phyloP scores from a whole-genome alignment of 2,113 vertebrate genomes.

The Callopanchax toddi region DNA sequence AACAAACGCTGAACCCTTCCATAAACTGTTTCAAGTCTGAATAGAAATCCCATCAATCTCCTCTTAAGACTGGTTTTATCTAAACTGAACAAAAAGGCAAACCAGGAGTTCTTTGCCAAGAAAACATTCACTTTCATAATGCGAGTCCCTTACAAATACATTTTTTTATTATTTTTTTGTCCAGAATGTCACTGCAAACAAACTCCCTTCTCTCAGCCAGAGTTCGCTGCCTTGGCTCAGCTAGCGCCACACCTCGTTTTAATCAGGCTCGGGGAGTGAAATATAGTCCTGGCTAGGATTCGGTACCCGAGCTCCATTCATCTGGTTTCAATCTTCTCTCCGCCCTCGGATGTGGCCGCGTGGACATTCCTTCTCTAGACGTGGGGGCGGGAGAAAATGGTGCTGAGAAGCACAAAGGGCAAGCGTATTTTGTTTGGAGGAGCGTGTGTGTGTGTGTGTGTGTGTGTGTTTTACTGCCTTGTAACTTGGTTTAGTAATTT shows the following conservation, averaged over 20 bases:
- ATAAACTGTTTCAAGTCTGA: constrained; percentile 19
- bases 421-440: constrained; percentile 61
- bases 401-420: constrained; percentile 54
- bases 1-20: constrained; percentile 6
- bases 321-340: constrained; percentile 83
- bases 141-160: constrained; percentile 27
- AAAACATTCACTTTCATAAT: constrained; percentile 17
- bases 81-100: background rate
- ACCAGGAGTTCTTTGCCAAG: constrained; percentile 1
- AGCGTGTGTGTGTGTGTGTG: constrained; percentile 38
- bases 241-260: constrained; percentile 69
- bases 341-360: constrained; percentile 70
- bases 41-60: constrained; percentile 33
- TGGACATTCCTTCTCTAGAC: constrained; percentile 76
- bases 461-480: constrained; percentile 30
- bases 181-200: constrained; percentile 46
- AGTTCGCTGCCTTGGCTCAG: constrained; percentile 57
- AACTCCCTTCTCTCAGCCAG: constrained; percentile 50
- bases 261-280: constrained; percentile 80
- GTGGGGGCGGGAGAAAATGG: constrained; percentile 33
- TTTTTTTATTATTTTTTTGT: constrained; percentile 28
- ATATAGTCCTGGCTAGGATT: constrained; percentile 67
- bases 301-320: constrained; percentile 74
- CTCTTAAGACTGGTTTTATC: constrained; percentile 15
- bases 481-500: constrained; percentile 6